Conservation (phyloP, 2,113 vertebrate genomes). For the Microtus montanus region DNA sequence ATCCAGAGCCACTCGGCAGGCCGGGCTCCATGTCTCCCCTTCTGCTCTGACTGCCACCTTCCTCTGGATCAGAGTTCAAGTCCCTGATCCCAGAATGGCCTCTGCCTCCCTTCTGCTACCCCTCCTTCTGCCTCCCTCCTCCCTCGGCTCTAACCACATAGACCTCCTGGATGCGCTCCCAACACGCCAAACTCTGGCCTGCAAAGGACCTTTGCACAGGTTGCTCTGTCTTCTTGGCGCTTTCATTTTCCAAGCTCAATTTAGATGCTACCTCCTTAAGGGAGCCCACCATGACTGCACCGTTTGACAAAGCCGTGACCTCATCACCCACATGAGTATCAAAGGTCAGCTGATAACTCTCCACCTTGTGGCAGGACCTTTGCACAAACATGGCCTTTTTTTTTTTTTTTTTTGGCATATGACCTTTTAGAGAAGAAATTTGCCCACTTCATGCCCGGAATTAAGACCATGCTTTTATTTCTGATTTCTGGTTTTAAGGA, state of each 20-base stretch:
- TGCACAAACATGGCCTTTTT: not conserved
- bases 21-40: not conserved
- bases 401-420: not conserved
- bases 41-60: not conserved
- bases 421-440: not conserved
- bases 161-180: not conserved
- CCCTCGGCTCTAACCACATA: not conserved
- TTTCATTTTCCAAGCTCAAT: not conserved
- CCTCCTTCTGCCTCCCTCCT: not conserved
- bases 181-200: accelerated
- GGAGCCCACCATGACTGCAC: not conserved
- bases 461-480: not conserved
- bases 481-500: not conserved
- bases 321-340: accelerated
- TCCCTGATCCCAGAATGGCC: not conserved
- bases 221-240: not conserved
- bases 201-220: not conserved
- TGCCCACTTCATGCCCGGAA: not conserved
- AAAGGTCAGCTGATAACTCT: too few relatives aligned
- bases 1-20: not conserved
- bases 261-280: not conserved
- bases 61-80: not conserved
- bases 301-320: accelerated
- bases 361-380: not conserved
- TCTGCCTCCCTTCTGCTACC: not conserved